A percentile compares a stretch with the other conserved stretches of the same genome.
Conservation (phyloP, 1,140 invertebrate species). For the Archivesica marissinica region DNA sequence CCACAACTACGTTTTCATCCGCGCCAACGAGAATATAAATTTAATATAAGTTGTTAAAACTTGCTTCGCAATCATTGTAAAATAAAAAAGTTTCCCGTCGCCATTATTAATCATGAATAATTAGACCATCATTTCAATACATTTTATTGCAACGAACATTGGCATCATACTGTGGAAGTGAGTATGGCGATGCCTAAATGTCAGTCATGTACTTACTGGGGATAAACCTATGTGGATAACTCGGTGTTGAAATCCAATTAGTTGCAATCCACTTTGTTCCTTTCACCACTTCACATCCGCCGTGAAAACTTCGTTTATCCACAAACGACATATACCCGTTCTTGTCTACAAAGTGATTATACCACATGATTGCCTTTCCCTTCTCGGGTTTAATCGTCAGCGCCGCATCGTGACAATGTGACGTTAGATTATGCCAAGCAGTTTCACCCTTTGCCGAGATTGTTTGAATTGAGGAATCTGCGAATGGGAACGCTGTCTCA, state of each 20-base stretch:
- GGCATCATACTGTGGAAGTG: too few relatives aligned
- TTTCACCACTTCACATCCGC: slow-evolving; percentile 58
- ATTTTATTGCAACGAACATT: too few relatives aligned
- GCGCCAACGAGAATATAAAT: too few relatives aligned
- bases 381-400: slow-evolving; percentile 46
- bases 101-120: too few relatives aligned
- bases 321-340: slow-evolving; percentile 32
- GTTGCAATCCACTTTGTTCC: slow-evolving; percentile 63
- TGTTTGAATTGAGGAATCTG: neutral
- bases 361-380: slow-evolving; percentile 62
- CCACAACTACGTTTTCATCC: too few relatives aligned
- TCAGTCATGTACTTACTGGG: slow-evolving; percentile 41
- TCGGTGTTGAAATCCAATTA: slow-evolving; percentile 53
- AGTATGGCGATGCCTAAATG: too few relatives aligned
- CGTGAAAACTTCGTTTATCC: slow-evolving; percentile 36
- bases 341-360: slow-evolving; percentile 50
- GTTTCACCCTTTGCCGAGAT: neutral
- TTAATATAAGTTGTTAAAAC: too few relatives aligned
- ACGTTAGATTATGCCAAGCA: slow-evolving; percentile 31
- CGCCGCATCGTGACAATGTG: slow-evolving; percentile 28
- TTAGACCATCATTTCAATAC: too few relatives aligned
- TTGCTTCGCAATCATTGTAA: too few relatives aligned
- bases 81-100: too few relatives aligned
- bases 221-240: neutral
- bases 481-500: slow-evolving; percentile 61